These are phyloP conservation scores for Standfussiana lucernea DNA, from an alignment of 2,888 invertebrate genomes.

Conservation along the genomic window DNA sequence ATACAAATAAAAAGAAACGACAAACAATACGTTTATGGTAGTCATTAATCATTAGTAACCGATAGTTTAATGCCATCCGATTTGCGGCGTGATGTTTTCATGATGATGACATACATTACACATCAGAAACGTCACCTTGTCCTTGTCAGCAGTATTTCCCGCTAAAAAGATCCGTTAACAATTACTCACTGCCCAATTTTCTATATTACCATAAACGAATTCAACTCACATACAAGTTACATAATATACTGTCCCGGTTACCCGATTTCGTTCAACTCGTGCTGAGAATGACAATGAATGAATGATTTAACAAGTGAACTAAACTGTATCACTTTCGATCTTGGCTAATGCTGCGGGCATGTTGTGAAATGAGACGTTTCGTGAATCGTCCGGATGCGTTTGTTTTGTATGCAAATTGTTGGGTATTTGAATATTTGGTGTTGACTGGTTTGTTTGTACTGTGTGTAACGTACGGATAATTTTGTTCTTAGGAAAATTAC, in stretches of 20 bases:
- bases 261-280: slow-evolving; percentile 58
- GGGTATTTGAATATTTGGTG: slow-evolving; percentile 42
- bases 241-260: slow-evolving; percentile 51
- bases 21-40: no score
- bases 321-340: slow-evolving; percentile 59
- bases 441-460: background rate
- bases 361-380: slow-evolving; percentile 52
- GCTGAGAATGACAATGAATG: slow-evolving; percentile 51
- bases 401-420: slow-evolving; percentile 54
- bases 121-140: background rate
- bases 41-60: no score
- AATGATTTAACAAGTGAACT: slow-evolving; percentile 40
- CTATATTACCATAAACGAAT: slow-evolving; percentile 50
- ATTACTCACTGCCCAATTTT: slow-evolving; percentile 32
- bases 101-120: no score
- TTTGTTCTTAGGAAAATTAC: background rate
- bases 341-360: slow-evolving; percentile 44
- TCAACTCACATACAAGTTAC: slow-evolving; percentile 53
- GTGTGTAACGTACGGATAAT: background rate
- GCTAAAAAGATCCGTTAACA: slow-evolving; percentile 1
- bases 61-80: no score
- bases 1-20: no score
- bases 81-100: no score
- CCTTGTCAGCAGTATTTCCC: slow-evolving; percentile 1
- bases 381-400: slow-evolving; percentile 54